phyloP scores from a whole-genome alignment of 2,113 vertebrate genomes.

The Onychorhynchus coronatus region DNA sequence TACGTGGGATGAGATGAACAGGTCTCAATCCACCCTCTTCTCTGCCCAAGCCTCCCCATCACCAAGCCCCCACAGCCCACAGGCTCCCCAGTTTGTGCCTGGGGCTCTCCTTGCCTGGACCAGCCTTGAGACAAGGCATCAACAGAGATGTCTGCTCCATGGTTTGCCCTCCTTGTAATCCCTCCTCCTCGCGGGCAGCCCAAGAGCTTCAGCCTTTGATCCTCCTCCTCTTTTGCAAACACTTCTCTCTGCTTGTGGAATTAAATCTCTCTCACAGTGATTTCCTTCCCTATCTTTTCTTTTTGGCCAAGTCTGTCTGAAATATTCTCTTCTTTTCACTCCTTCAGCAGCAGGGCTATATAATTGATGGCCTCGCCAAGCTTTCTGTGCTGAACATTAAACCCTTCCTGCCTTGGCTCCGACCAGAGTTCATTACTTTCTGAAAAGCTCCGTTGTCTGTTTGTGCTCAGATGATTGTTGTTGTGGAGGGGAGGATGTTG shows the following conservation, averaged over 20 bases:
- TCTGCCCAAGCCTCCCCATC: neutral
- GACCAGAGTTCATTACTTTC: slow-evolving; percentile 76
- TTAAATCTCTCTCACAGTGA: slow-evolving; percentile 58
- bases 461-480: slow-evolving; percentile 75
- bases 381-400: slow-evolving; percentile 59
- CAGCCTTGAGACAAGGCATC: neutral
- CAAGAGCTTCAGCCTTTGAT: neutral
- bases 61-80: rapidly evolving
- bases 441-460: slow-evolving; percentile 72
- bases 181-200: neutral
- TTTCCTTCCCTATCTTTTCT: slow-evolving; percentile 64
- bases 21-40: neutral
- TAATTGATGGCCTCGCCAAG: slow-evolving; percentile 75
- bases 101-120: neutral
- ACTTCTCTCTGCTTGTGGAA: slow-evolving; percentile 11
- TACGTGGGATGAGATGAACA: neutral
- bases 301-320: slow-evolving; percentile 61
- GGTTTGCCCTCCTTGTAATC: neutral
- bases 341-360: slow-evolving; percentile 61
- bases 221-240: slow-evolving; percentile 46
- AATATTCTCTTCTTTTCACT: slow-evolving; percentile 43
- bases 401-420: slow-evolving; percentile 67
- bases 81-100: neutral
- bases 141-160: slow-evolving; percentile 5
- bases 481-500: slow-evolving; percentile 65